Conservation (phyloP, 2,888 invertebrate genomes). For the Sarcophaga subvicina region DNA sequence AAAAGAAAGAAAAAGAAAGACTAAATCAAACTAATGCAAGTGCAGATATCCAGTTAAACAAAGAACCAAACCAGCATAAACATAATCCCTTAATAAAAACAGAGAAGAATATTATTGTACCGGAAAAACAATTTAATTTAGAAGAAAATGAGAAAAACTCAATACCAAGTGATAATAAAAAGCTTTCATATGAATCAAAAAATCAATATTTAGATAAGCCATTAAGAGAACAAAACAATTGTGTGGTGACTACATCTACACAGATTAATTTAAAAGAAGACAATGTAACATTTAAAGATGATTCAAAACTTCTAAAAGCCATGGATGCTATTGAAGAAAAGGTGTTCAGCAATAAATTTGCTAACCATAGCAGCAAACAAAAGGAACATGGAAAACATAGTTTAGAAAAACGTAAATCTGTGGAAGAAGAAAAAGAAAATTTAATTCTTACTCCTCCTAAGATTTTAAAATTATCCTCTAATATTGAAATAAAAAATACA, state of each 20-base stretch:
- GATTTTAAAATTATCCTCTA: background rate
- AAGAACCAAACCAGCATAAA: too few species aligned
- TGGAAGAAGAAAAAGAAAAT: conserved; percentile 16
- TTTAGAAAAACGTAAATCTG: conserved; percentile 26
- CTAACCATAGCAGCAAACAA: too few species aligned
- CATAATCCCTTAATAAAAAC: too few species aligned
- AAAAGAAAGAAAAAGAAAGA: background rate
- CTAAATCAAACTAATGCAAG: too few species aligned
- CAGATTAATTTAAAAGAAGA: background rate
- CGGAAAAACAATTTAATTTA: too few species aligned
- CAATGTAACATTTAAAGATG: conserved; percentile 8
- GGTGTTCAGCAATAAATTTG: background rate
- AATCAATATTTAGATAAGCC: background rate
- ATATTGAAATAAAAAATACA: background rate
- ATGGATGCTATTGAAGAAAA: conserved; percentile 2
- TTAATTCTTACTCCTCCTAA: conserved; percentile 20
- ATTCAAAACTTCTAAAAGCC: conserved; percentile 1
- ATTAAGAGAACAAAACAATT: background rate
- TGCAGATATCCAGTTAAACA: too few species aligned
- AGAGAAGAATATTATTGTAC: too few species aligned
- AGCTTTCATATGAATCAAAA: too few species aligned
- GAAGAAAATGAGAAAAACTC: too few species aligned
- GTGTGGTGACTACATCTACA: background rate
- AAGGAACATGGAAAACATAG: background rate
- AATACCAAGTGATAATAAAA: too few species aligned